These are phyloP conservation scores for Blastobasis lacticolella DNA, from an alignment of 2,888 invertebrate species.

Conservation along the genomic window DNA sequence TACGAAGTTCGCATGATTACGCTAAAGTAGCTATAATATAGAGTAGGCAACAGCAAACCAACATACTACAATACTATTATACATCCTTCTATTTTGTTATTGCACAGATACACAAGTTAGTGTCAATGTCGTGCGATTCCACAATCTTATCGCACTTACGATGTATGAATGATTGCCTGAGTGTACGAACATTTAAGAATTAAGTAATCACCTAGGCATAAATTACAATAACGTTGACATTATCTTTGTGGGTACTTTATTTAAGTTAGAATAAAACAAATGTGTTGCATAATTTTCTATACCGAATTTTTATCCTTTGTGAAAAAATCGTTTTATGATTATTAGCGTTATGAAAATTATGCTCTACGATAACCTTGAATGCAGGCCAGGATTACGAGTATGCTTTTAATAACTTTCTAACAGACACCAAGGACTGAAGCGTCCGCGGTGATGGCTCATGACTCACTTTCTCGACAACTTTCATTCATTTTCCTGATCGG, in stretches of 20 bases:
- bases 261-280: no score
- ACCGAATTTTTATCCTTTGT: no score
- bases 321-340: no score
- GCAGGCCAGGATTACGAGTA: constrained; percentile 14
- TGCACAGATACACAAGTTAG: constrained; percentile 9
- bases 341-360: no score
- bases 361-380: constrained; percentile 11
- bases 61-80: no score
- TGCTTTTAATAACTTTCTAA: constrained; percentile 12
- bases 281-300: no score
- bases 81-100: background rate
- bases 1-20: no score
- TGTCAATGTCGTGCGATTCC: constrained; percentile 50
- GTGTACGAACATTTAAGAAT: background rate
- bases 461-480: constrained; percentile 53
- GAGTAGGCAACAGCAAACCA: no score
- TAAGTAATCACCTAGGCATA: no score
- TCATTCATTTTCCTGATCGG: constrained; percentile 66
- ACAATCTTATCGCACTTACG: constrained; percentile 44
- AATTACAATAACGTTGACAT: no score
- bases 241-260: no score
- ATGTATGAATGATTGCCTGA: constrained; percentile 25
- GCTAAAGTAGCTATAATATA: no score
- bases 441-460: constrained; percentile 28
- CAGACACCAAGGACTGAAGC: constrained; percentile 35